phyloP scores from a whole-genome alignment of 2,113 vertebrate species.

The western clawed frog (Xenopus tropicalis) region DNA sequence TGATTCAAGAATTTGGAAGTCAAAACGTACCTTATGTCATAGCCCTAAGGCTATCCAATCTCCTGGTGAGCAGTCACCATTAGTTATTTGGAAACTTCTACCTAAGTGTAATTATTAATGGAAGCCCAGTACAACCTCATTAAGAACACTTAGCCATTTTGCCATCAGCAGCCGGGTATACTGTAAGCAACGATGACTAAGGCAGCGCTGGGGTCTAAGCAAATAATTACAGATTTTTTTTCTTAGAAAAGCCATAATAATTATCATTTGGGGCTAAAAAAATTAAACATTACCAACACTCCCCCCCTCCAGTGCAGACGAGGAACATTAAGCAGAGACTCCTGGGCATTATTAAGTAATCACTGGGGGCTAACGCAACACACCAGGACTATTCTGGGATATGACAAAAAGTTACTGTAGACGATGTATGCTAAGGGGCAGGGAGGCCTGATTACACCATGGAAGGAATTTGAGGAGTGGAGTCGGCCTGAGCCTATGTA shows the following conservation, averaged over 20 bases:
- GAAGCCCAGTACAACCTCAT: too few relatives aligned
- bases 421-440: slow-evolving; percentile 3
- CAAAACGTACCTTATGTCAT: too few relatives aligned
- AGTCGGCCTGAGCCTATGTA: slow-evolving; percentile 1
- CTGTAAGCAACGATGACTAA: too few relatives aligned
- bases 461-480: slow-evolving; percentile 29
- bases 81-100: too few relatives aligned
- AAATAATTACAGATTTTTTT: too few relatives aligned
- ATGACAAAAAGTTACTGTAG: slow-evolving; percentile 35
- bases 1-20: too few relatives aligned
- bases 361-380: slow-evolving; percentile 1
- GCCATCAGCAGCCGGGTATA: too few relatives aligned
- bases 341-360: slow-evolving; percentile 27
- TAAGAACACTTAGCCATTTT: too few relatives aligned
- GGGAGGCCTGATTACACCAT: slow-evolving; percentile 24
- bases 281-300: background rate
- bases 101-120: too few relatives aligned
- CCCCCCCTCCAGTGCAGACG: background rate
- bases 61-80: too few relatives aligned
- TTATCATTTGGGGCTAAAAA: slow-evolving; percentile 11
- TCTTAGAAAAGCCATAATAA: background rate
- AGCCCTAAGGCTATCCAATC: too few relatives aligned
- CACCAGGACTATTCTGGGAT: background rate
- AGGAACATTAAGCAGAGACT: slow-evolving; percentile 7
- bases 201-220: too few relatives aligned